Base-by-base conservation (phyloP, 2,797 vertebrate genomes). In the Galago senegalensis region DNA sequence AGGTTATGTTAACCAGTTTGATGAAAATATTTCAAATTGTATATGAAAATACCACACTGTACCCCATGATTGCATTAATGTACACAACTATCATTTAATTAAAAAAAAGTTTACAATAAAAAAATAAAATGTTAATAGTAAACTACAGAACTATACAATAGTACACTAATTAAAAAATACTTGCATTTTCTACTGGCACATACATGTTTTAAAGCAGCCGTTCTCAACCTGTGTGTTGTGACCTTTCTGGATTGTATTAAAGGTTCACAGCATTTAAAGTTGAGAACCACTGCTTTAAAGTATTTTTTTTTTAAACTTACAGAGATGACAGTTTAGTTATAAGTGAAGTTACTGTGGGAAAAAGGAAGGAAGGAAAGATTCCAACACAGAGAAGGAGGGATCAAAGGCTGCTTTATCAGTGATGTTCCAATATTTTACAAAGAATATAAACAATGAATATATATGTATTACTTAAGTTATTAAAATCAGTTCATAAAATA, bases 131-230 rank as follows among this genome's bases (percentile, higher is more conserved):
- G 72, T 46, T 53, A 53, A 53, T 16, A 53, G 49, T 53, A 53
- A 56, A 85, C 21, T 58, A 37, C 1, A 87, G 67, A 90, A 53
- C 29, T 37, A 91, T 43, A 56, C 18, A 90, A 90, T 0, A 34
- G 63, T 20, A 83, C 0, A 81, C 11, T 40, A n/a, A 80, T 14
- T 77, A 67, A 89, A 84, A 96, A 82, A 93, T 70, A 31, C 29
- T 23, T 94, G 34, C 31, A 91, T 94, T 95, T 94, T 72, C 37
- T 91, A 49, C 3, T 69, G 70, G 69, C 13, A 85, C 18, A 84
- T 6, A 56, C 16, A 34, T 49, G 49, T 49, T 49, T 49, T 49
- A 49, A 49, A 53, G 49, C 3, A 53, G 49, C 4, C 14, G 49
- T 53, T 53, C 49, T 53, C 14, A 53, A 53, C 49, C 49, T 53